A percentile compares a stretch with the other conserved stretches of the same genome.
Evolutionary conservation across 1,140 invertebrate genomes (phyloP).

Genomic region (Ectropis grisescens): DNA sequence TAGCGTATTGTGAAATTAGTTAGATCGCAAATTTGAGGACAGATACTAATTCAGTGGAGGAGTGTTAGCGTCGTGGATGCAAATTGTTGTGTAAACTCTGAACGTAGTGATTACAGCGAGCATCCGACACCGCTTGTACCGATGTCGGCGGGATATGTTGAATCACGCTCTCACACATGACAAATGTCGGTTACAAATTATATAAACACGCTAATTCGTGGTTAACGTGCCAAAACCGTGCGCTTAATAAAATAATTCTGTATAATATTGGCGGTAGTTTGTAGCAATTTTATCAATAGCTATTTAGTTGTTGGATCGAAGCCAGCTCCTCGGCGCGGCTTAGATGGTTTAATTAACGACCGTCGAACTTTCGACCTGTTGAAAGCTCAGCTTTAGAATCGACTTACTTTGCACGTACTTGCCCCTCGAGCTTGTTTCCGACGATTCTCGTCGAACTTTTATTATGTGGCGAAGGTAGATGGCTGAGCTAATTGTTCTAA

Average conservation of each 20-base stretch:
- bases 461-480: too few relatives aligned
- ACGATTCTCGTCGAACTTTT: slow-evolving; percentile 7
- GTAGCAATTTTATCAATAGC: slow-evolving; percentile 58
- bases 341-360: slow-evolving; percentile 66
- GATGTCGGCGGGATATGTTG: too few relatives aligned
- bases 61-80: slow-evolving; percentile 21
- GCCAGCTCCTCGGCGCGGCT: slow-evolving; percentile 48
- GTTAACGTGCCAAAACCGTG: slow-evolving; percentile 17
- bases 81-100: slow-evolving; percentile 14
- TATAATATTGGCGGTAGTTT: slow-evolving; percentile 24
- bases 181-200: slow-evolving; percentile 17
- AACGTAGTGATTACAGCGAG: too few relatives aligned
- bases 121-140: too few relatives aligned
- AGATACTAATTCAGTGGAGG: slow-evolving; percentile 21
- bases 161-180: slow-evolving; percentile 5
- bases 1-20: slow-evolving; percentile 43
- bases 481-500: too few relatives aligned
- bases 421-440: slow-evolving; percentile 26
- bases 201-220: slow-evolving; percentile 35
- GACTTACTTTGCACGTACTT: slow-evolving; percentile 51
- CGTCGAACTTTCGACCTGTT: slow-evolving; percentile 66
- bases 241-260: too few relatives aligned
- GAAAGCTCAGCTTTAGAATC: slow-evolving; percentile 56
- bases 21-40: slow-evolving; percentile 26
- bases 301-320: slow-evolving; percentile 38